Conservation (phyloP, 2,888 invertebrate genomes). For the Lochmaea crataegi region DNA sequence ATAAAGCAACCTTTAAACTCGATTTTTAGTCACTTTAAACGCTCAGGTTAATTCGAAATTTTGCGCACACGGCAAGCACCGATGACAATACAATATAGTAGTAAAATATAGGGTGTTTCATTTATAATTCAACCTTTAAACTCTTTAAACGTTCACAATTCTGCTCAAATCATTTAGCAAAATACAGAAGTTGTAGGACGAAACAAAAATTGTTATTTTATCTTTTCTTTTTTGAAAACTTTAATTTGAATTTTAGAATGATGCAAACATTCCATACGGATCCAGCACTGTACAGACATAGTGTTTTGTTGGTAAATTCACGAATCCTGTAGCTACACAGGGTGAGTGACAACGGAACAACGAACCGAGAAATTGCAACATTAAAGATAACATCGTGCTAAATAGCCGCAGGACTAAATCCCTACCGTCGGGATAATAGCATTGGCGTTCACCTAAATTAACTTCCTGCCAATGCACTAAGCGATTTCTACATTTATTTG, state of each 20-base stretch:
- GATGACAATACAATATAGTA: too few relatives aligned
- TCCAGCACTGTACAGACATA: constrained; percentile 3
- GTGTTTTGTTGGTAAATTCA: constrained; percentile 4
- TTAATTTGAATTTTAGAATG: neutral
- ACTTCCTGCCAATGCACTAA: constrained; percentile 59
- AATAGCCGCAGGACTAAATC: constrained; percentile 64
- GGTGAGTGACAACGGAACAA: constrained; percentile 60
- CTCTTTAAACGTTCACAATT: too few relatives aligned
- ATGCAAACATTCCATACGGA: neutral
- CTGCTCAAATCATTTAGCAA: too few relatives aligned
- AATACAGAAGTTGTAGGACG: too few relatives aligned
- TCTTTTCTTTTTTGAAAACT: too few relatives aligned
- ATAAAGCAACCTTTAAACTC: too few relatives aligned
- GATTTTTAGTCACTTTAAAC: too few relatives aligned
- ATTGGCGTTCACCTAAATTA: constrained; percentile 62
- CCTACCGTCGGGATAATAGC: constrained; percentile 61
- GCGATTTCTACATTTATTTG: constrained; percentile 52
- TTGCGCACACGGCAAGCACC: too few relatives aligned
- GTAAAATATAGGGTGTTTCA: too few relatives aligned
- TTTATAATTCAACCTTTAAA: too few relatives aligned
- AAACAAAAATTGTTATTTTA: too few relatives aligned
- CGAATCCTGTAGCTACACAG: constrained; percentile 40
- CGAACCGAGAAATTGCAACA: constrained; percentile 66
- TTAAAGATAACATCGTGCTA: constrained; percentile 66
- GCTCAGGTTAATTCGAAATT: too few relatives aligned